Base-by-base conservation (phyloP, 30 jellyfish, hydroid and myxozoan genomes). In the Clytia hemisphaerica region DNA sequence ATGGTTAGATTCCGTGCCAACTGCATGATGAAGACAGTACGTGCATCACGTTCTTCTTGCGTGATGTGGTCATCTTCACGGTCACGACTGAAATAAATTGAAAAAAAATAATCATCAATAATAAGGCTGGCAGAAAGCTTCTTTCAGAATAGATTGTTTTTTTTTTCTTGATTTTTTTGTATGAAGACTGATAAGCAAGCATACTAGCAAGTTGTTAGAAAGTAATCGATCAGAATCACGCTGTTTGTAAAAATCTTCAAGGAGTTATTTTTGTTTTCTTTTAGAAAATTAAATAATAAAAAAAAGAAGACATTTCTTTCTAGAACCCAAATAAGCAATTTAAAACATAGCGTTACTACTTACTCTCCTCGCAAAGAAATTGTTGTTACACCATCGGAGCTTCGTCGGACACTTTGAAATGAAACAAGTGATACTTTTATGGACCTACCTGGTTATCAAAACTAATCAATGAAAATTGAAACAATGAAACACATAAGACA, bases 1-100 rank as follows among this genome's bases (percentile, higher is more conserved):
- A 78, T 84, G 19, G 96, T 83, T 42, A 84, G 96, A 37, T 77
- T 69, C 59, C 91, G 45, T 2, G 96, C 94, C 72, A 92, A 53
- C 68, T 92, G 99, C 99, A 83, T 92, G 42, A 92, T 82, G 50
- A 92, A 92, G 0, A 84, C 94, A 0, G 99, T 92, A 37, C 99
- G 61, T 14, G 99, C 94, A 92, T 92, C 99, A 27, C 99, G 68
- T 58, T 92, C 99, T 37, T 83, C 99, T 15, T 87, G 92, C 10
- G 99, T 67, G 3, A 92, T 75, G 72, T 63, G 62, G 38, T 89
- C 95, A 25, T 71, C 14, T 74, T 89, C 98, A 57, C 98, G 67
- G 58, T 87, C 97, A 38, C 97, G 97, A 27, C 95, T 85, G 35
- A 25, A 46, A 68, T 21, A 21, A 37, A 33, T 6, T 45, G 35